Evolutionary conservation across 2,113 vertebrate genomes (phyloP), one percentile per base, ranked within the genome.

Genomic region (Notarius quadriscutis): DNA sequence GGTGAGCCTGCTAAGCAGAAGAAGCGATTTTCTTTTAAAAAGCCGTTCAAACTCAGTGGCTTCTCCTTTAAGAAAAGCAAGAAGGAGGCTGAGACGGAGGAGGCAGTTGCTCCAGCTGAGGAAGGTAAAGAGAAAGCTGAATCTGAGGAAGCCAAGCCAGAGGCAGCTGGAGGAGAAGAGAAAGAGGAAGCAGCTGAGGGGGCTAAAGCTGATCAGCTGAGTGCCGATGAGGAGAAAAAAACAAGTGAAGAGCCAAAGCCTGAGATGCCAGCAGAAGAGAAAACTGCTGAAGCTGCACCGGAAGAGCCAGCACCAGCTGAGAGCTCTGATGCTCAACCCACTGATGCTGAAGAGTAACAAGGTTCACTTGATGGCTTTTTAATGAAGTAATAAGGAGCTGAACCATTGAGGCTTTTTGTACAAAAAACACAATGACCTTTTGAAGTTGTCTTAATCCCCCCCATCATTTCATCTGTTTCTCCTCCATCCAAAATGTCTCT

Each of bases 21-120:
- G 94, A 99, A 99, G 95, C 95, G 96, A 84, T 99, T 98, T 94
- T 99, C 98, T 91, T 98, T 99, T 94, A 99, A 99, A 93, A 98
- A 99, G 90, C 97, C 97, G 0, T 99, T 99, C 95, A 99, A 99
- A 95, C 94, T 98, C 34, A 98, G 97, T 81, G 97, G 97, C 87
- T 98, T 99, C 92, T 98, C 97, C 85, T 99, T 98, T 94, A 99
- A 97, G 96, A 99, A 99, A 94, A 96, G 71, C 87, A 99, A 99
- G 91, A 99, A 99, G 93, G 98, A 99, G 34, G 95, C 92, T 0
- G 97, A 97, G 90, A 90, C 89, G 0, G 97, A 97, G 88, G 96
- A 93, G 62, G 95, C 91, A 0, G 91, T 91, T 0, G 89, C 93
- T 0, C 87, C 92, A 0, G 85, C 94, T 6, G 92, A 94, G 18